Evolutionary conservation across 2,797 vertebrate species (phyloP), one percentile per base, ranked within the genome.

Genomic region (Sebastolobus alascanus): DNA sequence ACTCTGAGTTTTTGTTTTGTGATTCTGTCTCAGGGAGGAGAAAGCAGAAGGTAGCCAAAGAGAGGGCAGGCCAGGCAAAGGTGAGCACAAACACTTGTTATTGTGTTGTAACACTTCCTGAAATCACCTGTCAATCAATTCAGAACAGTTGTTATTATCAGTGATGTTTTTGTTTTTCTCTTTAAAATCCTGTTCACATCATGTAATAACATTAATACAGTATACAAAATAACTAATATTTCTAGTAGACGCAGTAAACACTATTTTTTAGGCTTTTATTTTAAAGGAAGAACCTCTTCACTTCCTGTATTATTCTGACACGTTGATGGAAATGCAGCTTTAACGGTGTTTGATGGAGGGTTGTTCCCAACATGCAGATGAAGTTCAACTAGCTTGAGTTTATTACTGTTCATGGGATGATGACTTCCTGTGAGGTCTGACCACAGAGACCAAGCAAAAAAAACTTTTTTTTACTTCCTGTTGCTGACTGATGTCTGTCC

Each of bases 11-110:
- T 79, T 8, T 74, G 16, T 3, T 25, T 8, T n/a, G 31, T 65
- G 18, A 59, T 46, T 70, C 4, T 69, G 16, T 84, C 20, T 6
- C 90, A 99, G 98, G 97, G 90, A 96, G 98, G 89, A 97, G 90
- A 94, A 98, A 97, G 91, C 97, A 99, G 94, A 97, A 97, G 88
- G 95, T 90, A 65, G 96, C 96, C 70, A 97, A 96, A 89, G 97
- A 98, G 77, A 96, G 95, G 92, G 96, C 96, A 5, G 98, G 97
- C 5, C 87, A 97, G 89, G 96, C 97, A 8, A 97, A 95, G 97
- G 98, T 99, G 95, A 94, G 80, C 25, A 9, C 14, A 8, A 29
- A 14, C 8, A 11, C n/a, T 18, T 13, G 0, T 2, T 40, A 38
- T 25, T 25, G 22, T 29, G 35, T 29, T 6, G 14, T 16, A 69